Evolutionary conservation across 2,113 vertebrate species (phyloP), one percentile per base, ranked within the genome.

Genomic region (Actinemys pallida): DNA sequence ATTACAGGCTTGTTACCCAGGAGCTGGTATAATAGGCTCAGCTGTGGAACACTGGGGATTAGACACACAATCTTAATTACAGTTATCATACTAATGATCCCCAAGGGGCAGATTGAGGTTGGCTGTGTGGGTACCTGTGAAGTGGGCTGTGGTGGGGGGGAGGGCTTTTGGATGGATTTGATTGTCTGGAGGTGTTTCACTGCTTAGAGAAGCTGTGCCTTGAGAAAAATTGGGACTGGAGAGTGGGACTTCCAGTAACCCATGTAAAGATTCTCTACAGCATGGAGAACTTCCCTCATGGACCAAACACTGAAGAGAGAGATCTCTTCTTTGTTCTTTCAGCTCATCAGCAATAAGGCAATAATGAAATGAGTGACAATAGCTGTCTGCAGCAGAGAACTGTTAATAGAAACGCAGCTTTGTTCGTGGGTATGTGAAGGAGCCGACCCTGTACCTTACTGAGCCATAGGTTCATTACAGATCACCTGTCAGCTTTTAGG

Each of bases 1-100:
- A 5, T 49, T 96, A 27, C 72, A 93, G 59, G 90, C 79, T 90
- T 87, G 19, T 93, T 96, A 96, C 92, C 88, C 49, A 53, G 80
- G 92, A 95, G 69, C 81, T 97, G 81, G 49, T 93, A 50, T 89
- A 89, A 97, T 94, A 97, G 93, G 83, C 69, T 97, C 81, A 95
- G 90, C 82, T 97, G 93, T 93, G 79, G 91, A 98, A 95, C 53
- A 69, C 3, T 90, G 78, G 89, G 82, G 62, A 95, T 96, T 94
- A 93, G 94, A 94, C 90, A 83, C 83, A 92, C 97, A 95, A 94
- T 49, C 86, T 97, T 96, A 97, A 97, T 97, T 97, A 96, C 86
- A 88, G 86, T 97, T 94, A 97, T 96, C 96, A 96, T 92, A 88
- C 87, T 96, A 93, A 97, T 94, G 82, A 94, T 84, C 69, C 93